phyloP scores from a whole-genome alignment of 1,140 invertebrate genomes.

The Aphelenchoides fujianensis region DNA sequence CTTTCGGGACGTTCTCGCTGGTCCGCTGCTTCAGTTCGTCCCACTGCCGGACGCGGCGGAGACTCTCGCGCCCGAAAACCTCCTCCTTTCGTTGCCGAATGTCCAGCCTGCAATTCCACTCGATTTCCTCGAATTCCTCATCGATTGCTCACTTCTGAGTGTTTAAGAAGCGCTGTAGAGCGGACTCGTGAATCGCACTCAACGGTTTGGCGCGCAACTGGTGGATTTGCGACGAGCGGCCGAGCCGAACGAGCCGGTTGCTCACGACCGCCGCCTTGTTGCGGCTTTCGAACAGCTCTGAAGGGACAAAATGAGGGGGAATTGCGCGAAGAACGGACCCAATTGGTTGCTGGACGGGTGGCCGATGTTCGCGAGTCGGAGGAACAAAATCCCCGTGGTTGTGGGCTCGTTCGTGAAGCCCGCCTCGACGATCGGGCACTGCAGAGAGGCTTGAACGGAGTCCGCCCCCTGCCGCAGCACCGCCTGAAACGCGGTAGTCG shows the following conservation, averaged over 20 bases:
- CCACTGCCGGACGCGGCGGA: constrained; percentile 33
- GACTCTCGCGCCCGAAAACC: constrained; percentile 23
- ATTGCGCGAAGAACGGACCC: no score
- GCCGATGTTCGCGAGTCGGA: constrained; percentile 51
- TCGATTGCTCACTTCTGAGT: constrained; percentile 46
- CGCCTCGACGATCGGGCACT: constrained; percentile 39
- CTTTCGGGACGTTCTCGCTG: constrained; percentile 19
- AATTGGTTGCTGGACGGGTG: constrained; percentile 38
- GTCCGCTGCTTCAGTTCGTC: constrained; percentile 36
- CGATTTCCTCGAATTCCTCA: constrained; percentile 10
- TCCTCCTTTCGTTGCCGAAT: constrained; percentile 37
- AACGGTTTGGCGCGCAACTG: constrained; percentile 26
- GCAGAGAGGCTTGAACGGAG: constrained; percentile 34
- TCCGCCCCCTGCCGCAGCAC: constrained; percentile 38
- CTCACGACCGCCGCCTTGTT: constrained; percentile 21
- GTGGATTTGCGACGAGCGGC: background rate
- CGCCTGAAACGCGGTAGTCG: constrained; percentile 25
- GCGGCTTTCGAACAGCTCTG: constrained; percentile 21
- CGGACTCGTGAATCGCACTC: constrained; percentile 34
- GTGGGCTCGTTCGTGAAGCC: constrained; percentile 18
- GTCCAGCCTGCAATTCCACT: constrained; percentile 35
- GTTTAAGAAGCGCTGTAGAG: constrained; percentile 39
- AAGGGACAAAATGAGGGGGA: no score
- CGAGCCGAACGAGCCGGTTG: constrained; percentile 15
- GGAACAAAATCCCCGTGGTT: constrained; percentile 35